These are phyloP conservation scores for Tragelaphus strepsiceros DNA, from an alignment of 2,113 vertebrate species.

Conservation along the genomic window DNA sequence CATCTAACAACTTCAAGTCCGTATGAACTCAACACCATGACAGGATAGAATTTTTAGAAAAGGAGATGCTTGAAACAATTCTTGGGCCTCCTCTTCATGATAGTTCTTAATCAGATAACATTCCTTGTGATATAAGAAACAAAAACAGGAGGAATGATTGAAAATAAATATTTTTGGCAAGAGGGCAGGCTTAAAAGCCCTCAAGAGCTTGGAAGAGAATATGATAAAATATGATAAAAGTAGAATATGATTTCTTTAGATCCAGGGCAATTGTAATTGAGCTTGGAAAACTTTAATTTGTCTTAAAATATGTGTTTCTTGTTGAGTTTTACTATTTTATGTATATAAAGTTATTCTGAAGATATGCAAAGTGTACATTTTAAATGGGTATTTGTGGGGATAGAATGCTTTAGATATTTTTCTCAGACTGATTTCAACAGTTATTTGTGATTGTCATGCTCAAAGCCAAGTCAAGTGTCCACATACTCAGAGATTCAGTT, in stretches of 20 bases:
- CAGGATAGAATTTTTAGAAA: not conserved
- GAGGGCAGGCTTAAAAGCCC: not conserved
- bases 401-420: slow-evolving; percentile 27
- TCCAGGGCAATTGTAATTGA: slow-evolving; percentile 12
- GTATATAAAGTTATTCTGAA: slow-evolving; percentile 20
- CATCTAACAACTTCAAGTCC: not conserved
- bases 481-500: not conserved
- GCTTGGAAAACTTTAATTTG: slow-evolving; percentile 26
- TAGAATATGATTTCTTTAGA: slow-evolving; percentile 10
- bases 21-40: not conserved
- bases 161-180: slow-evolving; percentile 33
- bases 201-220: not conserved
- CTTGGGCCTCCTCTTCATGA: not conserved
- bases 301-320: not conserved
- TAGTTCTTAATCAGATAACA: slow-evolving; percentile 9
- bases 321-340: not conserved
- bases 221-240: not conserved
- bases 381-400: not conserved
- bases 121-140: not conserved
- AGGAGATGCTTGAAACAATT: not conserved
- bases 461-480: not conserved
- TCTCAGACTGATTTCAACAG: not conserved
- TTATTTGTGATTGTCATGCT: not conserved
- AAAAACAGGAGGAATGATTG: not conserved
- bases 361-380: not conserved